Evolutionary conservation across 2,113 vertebrate species (phyloP), one percentile per base, ranked within the genome.

Genomic region (Bos indicus): DNA sequence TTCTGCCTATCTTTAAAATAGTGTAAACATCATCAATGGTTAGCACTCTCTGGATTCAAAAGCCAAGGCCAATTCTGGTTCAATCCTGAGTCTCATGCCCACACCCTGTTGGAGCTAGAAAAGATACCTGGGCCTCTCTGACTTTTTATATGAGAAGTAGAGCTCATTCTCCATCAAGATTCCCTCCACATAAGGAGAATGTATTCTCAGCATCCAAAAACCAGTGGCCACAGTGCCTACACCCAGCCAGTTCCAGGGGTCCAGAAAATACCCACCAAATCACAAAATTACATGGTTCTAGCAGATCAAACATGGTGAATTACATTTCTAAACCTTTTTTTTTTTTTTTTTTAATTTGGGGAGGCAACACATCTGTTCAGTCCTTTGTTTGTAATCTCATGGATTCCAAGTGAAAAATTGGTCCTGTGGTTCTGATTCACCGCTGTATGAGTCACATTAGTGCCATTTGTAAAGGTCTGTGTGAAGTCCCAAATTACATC

Each of bases 401-500:
- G 12, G 51, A 89, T 88, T 96, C 85, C 48, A 77, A 21, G 23
- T 71, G 48, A 83, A 93, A 97, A 92, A 19, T 7, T 91, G 43
- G 56, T 81, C 23, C 82, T 92, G 26, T 71, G 51, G 14, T 71
- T 96, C 60, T 95, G 88, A 96, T 67, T 95, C 82, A 96, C 51
- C 83, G 40, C 54, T 91, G 4, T 84, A 14, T 86, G 54, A 93
- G 60, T 95, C 93, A 80, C 51, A 88, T 56, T 77, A 59, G 90
- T 51, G 14, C 26, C 83, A 60, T 87, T 94, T 97, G 21, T 64
- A 88, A 89, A 93, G 7, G 36, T 92, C 92, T 93, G 7, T 56
- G 77, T 62, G 59, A 92, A 91, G 46, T 62, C 46, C 43, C 94
- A 97, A 95, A 97, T 92, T 89, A 74, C 6, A 74, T 43, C 56